Conservation (phyloP, 2,888 invertebrate species). For the Cremastobaeus sp. region DNA sequence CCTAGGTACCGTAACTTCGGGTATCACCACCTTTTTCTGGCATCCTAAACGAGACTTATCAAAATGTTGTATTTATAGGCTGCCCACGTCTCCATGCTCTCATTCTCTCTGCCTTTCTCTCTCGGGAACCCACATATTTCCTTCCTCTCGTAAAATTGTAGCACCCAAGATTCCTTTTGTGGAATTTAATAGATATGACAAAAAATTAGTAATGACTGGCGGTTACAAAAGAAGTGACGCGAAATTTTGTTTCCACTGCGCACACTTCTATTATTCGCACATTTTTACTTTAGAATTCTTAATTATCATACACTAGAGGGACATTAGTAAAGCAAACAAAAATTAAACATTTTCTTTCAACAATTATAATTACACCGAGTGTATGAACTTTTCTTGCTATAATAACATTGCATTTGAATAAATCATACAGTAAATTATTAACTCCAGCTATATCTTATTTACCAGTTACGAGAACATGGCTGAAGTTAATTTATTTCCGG, state of each 20-base stretch:
- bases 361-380: neutral
- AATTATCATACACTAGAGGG: no score
- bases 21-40: conserved; percentile 48
- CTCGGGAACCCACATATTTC: conserved; percentile 47
- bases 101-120: conserved; percentile 39
- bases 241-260: conserved; percentile 31
- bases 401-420: conserved; percentile 8
- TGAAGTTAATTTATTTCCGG: conserved; percentile 22
- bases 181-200: conserved; percentile 53
- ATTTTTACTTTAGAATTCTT: no score
- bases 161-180: conserved; percentile 52
- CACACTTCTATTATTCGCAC: conserved; percentile 11
- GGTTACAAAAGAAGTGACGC: conserved; percentile 37
- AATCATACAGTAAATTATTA: conserved; percentile 19
- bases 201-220: conserved; percentile 48
- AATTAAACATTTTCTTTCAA: no score
- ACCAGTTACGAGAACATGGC: conserved; percentile 14
- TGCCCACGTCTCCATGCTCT: conserved; percentile 47
- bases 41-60: conserved; percentile 53
- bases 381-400: neutral
- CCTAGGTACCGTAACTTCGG: conserved; percentile 48
- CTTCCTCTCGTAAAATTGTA: conserved; percentile 44
- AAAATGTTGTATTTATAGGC: conserved; percentile 60
- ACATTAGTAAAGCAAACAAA: no score
- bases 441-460: neutral